Evolutionary conservation across 2,888 invertebrate genomes (phyloP), one percentile per base, ranked within the genome.

Genomic region (Philereme vetulata): DNA sequence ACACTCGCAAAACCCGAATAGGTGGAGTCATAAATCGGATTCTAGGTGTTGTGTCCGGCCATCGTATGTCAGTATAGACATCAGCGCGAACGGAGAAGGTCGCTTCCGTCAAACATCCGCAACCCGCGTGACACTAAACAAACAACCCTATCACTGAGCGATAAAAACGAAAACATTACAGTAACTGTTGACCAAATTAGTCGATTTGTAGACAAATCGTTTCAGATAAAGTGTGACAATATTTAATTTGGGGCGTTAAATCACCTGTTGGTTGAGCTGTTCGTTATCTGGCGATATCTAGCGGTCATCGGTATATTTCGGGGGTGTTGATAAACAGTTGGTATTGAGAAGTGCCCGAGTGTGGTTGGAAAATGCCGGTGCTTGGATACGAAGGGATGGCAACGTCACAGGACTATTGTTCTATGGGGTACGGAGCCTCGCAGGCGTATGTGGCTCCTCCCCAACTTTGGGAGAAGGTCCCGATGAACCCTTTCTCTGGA

Each of bases 301-400:
- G 67, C 54, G 67, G 63, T 63, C 65, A 65, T 68, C 66, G 62
- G 66, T 43, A 53, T 51, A 21, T 54, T 54, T 65, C 65, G 71
- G 44, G 64, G 78, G 80, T 81, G 69, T 71, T 73, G 72, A 75
- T 75, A 77, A 76, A 77, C 72, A 75, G 72, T 80, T 72, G 74
- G 68, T 68, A 68, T 83, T 76, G 76, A 74, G 69, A 66, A 69
- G 72, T 64, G 67, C 74, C 69, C 68, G 75, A 69, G 78, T 67
- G 72, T 71, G 75, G 68, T 68, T 70, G 80, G 81, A 91, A 86
- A 72, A 92, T 92, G 91, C 91, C 90, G 72, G 89, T 85, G 77
- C 80, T 88, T 56, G 86, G 88, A 21, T 84, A 76, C 84, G 86
- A 85, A 60, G 82, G 78, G 77, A 84, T 88, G 81, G 70, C 82